Base-by-base conservation (phyloP, 1,140 invertebrate genomes). In the Drosophila rhopaloa region DNA sequence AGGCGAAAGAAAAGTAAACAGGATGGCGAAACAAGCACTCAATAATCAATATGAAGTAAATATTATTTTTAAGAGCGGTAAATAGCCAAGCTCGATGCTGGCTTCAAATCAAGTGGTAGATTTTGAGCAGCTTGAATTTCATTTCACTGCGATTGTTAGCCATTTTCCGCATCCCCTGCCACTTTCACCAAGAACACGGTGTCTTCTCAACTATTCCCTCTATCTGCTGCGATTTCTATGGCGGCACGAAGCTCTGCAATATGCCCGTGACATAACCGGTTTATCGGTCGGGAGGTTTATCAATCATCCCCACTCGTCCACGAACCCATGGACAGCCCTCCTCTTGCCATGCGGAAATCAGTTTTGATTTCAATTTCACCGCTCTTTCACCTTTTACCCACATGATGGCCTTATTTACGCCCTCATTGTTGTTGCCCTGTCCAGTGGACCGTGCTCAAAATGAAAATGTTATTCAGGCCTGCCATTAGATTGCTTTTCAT, bases 401-500 rank as follows among this genome's bases (percentile, higher is more conserved):
- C 54, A 41, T 61, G 47, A 19, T 35, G 38, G 16, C 63, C 48
- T 51, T 68, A 60, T 66, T 66, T 68, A 53, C 65, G 65, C 43
- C 5, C 19, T 35, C 65, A 57, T 70, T 57, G 67, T 57, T 76
- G 24, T 41, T 50, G 13, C 11, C 44, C 11, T 29, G 43, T 11
- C 35, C 27, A 48, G 19, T 62, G 29, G 41, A 74, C 62, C 55
- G 73, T 79, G 67, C 19, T 70, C 53, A n/a, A 57, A 56, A 70
- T 51, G 68, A 78, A 81, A 81, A 66, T 75, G 57, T 63, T 68
- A 46, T 54, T 75, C 57, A 53, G 58, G 73, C 55, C 48, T 71
- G 58, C 61, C 74, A 84, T 80, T 85, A 80, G 79, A 76, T 53
- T 41, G 67, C 62, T 48, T 81, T 85, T 84, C 74, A 81, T 70